A percentile compares a stretch with the other conserved stretches of the same genome.
phyloP scores from a whole-genome alignment of 2,888 invertebrate species.

The Nineta flava region DNA sequence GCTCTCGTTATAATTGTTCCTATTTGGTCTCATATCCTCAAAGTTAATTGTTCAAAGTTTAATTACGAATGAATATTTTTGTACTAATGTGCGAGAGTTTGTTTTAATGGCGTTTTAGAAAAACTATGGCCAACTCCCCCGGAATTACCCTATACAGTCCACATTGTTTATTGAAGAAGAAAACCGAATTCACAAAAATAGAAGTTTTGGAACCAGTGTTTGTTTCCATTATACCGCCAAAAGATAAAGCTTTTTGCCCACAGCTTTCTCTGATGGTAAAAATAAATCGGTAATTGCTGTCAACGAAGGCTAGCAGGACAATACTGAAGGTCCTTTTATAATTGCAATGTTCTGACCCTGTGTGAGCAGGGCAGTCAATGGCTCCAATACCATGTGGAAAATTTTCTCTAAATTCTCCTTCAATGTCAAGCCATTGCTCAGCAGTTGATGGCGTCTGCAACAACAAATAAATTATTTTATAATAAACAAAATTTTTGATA shows the following conservation, averaged over 20 bases:
- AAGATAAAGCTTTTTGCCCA: slow-evolving; percentile 18
- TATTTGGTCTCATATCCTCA: no score
- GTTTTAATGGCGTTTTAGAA: no score
- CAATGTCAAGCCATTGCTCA: slow-evolving; percentile 3
- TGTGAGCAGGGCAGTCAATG: slow-evolving; percentile 11
- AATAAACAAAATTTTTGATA: neutral
- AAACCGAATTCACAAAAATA: no score
- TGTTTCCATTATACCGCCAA: no score
- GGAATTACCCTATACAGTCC: no score
- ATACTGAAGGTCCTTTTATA: slow-evolving; percentile 17
- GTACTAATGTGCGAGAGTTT: no score
- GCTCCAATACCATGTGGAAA: slow-evolving; percentile 11
- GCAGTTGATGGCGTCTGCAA: slow-evolving; percentile 11
- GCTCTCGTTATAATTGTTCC: no score
- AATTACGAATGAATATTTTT: no score
- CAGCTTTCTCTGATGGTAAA: slow-evolving; percentile 19
- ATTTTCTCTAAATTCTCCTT: slow-evolving; percentile 6
- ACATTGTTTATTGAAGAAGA: no score
- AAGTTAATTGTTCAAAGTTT: no score
- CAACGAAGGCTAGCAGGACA: slow-evolving; percentile 16
- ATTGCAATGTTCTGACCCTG: slow-evolving; percentile 16
- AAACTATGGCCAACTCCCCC: no score
- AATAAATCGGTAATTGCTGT: slow-evolving; percentile 16
- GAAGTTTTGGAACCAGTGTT: no score
- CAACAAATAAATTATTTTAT: slow-evolving; percentile 3